phyloP scores from a whole-genome alignment of 2,113 vertebrate genomes.

The Camelus dromedarius region DNA sequence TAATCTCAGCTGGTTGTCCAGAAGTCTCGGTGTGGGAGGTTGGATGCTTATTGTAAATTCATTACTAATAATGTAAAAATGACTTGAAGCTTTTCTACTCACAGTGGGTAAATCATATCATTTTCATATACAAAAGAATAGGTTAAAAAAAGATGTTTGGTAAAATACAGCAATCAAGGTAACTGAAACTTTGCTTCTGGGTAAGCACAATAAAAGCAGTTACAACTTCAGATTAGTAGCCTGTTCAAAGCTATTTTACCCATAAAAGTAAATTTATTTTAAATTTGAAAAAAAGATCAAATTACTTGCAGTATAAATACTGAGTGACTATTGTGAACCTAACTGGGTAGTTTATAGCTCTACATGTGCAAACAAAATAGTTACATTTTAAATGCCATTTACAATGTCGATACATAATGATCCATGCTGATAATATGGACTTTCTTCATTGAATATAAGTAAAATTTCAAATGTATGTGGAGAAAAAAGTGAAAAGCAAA shows the following conservation, averaged over 20 bases:
- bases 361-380: background rate
- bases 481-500: background rate
- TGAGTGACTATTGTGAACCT: background rate
- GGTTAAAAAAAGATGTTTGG: background rate
- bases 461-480: background rate
- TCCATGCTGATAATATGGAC: background rate
- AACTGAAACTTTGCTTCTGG: background rate
- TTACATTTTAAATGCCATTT: background rate
- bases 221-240: background rate
- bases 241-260: background rate
- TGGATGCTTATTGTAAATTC: conserved; percentile 1
- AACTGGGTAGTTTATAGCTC: background rate
- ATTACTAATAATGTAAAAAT: conserved; percentile 55
- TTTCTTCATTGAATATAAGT: background rate
- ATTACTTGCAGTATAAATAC: background rate
- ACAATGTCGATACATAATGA: background rate
- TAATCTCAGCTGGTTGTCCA: conserved; percentile 57
- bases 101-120: conserved; percentile 25
- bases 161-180: conserved; percentile 7
- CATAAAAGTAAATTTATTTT: conserved; percentile 2
- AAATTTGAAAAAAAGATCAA: conserved; percentile 23
- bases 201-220: background rate
- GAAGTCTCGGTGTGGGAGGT: background rate
- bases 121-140: conserved; percentile 48
- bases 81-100: background rate